Evolutionary conservation across 2,113 vertebrate genomes (phyloP).

Genomic region (Leptocoma aspasia): DNA sequence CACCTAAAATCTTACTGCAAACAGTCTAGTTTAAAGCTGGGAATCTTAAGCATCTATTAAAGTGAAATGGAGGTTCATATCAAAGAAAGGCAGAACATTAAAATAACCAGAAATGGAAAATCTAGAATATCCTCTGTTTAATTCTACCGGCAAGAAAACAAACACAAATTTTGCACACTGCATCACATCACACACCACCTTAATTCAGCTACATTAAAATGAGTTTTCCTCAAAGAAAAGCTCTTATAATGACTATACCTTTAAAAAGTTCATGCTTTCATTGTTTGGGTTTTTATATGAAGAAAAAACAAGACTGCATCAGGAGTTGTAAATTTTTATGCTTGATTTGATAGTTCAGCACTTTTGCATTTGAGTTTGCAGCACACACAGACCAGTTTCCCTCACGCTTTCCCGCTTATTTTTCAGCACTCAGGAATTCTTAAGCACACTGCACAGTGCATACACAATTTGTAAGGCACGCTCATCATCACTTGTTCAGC

Average conservation of each 20-base stretch:
- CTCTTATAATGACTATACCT: constrained; percentile 10
- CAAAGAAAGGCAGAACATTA: constrained; percentile 1
- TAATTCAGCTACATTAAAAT: constrained; percentile 25
- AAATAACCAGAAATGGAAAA: constrained; percentile 9
- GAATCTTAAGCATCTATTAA: not conserved
- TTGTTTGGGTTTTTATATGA: constrained; percentile 17
- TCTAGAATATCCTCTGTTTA: constrained; percentile 33
- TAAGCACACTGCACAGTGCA: not conserved
- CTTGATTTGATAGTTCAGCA: constrained; percentile 60
- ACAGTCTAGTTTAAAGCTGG: constrained; percentile 7
- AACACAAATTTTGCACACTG: not conserved
- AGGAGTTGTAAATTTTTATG: constrained; percentile 30
- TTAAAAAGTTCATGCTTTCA: constrained; percentile 41
- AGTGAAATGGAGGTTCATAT: constrained; percentile 5
- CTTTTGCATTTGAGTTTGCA: constrained; percentile 54
- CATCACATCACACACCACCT: constrained; percentile 23
- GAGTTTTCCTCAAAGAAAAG: constrained; percentile 21
- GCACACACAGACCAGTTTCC: not conserved
- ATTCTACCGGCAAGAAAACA: constrained; percentile 30
- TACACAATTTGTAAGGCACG: constrained; percentile 29
- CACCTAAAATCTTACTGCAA: constrained; percentile 35
- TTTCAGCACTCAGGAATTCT: constrained; percentile 30
- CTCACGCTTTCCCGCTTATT: constrained; percentile 28
- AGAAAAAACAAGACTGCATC: constrained; percentile 26
- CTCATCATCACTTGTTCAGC: not conserved